These are phyloP conservation scores for Limenitis camilla DNA, from an alignment of 2,888 invertebrate species.

Conservation along the genomic window DNA sequence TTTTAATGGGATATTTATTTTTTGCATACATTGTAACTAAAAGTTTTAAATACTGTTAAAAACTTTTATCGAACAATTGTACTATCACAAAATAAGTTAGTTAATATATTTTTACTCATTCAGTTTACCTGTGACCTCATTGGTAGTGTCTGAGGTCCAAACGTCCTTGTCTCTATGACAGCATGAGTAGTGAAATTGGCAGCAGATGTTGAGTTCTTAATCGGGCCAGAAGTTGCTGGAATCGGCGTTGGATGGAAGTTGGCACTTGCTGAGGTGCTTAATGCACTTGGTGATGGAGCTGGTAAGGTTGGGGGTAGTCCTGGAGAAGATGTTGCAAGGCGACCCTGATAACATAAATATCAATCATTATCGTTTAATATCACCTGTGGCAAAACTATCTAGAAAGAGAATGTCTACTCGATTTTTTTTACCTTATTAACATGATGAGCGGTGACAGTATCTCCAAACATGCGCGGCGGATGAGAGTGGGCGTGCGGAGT, in stretches of 20 bases:
- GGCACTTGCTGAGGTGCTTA: slow-evolving; percentile 78
- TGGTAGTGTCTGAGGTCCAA: slow-evolving; percentile 67
- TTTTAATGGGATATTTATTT: too few relatives aligned
- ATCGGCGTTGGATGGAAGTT: slow-evolving; percentile 67
- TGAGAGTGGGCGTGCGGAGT: slow-evolving; percentile 66
- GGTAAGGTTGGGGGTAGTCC: slow-evolving; percentile 83
- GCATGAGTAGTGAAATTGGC: slow-evolving; percentile 74
- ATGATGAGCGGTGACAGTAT: slow-evolving; percentile 74
- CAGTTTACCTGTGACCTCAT: slow-evolving; percentile 61
- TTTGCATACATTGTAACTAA: too few relatives aligned
- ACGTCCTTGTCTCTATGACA: slow-evolving; percentile 64
- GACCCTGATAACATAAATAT: slow-evolving; percentile 42
- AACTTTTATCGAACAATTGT: too few relatives aligned
- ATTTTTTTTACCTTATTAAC: slow-evolving; percentile 48
- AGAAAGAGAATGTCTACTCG: too few relatives aligned
- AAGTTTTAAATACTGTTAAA: too few relatives aligned
- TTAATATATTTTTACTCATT: neutral
- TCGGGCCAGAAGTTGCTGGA: slow-evolving; percentile 49
- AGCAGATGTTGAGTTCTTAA: slow-evolving; percentile 75
- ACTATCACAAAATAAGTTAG: too few relatives aligned
- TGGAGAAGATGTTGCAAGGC: slow-evolving; percentile 66
- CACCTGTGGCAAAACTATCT: too few relatives aligned
- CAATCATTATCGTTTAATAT: neutral
- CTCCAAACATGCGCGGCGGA: slow-evolving; percentile 83
- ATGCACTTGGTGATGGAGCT: slow-evolving; percentile 80